phyloP scores from a whole-genome alignment of 2,888 invertebrate genomes.

The Macrophya alboannulata region DNA sequence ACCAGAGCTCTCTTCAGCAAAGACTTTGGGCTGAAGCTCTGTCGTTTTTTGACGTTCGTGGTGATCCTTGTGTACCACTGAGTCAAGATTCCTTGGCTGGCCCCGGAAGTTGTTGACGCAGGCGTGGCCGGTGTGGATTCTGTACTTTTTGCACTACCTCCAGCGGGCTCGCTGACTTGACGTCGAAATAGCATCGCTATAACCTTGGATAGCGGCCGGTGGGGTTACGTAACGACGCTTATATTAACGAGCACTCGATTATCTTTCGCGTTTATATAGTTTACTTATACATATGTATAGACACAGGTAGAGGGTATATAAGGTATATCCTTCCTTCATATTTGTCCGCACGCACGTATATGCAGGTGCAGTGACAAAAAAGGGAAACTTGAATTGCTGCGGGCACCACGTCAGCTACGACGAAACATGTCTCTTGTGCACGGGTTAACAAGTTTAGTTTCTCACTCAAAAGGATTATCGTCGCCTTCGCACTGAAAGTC shows the following conservation, averaged over 20 bases:
- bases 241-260: slow-evolving; percentile 21
- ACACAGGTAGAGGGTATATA: background rate
- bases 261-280: slow-evolving; percentile 4
- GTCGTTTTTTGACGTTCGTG: slow-evolving; percentile 76
- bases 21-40: slow-evolving; percentile 72
- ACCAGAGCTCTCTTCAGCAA: slow-evolving; percentile 75
- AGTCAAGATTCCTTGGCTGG: slow-evolving; percentile 69
- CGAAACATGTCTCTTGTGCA: background rate
- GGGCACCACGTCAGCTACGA: background rate
- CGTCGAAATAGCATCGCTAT: slow-evolving; percentile 73
- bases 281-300: background rate
- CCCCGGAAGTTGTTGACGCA: slow-evolving; percentile 67
- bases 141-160: slow-evolving; percentile 44
- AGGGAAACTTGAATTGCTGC: background rate
- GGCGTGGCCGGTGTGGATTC: slow-evolving; percentile 34
- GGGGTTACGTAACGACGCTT: slow-evolving; percentile 13
- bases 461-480: background rate
- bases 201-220: slow-evolving; percentile 38
- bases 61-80: slow-evolving; percentile 77
- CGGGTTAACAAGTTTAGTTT: background rate
- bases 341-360: background rate
- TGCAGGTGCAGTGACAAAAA: background rate
- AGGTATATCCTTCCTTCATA: background rate
- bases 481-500: background rate
- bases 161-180: slow-evolving; percentile 73